Evolutionary conservation across 2,113 vertebrate species (phyloP).

Genomic region (Hydrochoerus hydrochaeris): DNA sequence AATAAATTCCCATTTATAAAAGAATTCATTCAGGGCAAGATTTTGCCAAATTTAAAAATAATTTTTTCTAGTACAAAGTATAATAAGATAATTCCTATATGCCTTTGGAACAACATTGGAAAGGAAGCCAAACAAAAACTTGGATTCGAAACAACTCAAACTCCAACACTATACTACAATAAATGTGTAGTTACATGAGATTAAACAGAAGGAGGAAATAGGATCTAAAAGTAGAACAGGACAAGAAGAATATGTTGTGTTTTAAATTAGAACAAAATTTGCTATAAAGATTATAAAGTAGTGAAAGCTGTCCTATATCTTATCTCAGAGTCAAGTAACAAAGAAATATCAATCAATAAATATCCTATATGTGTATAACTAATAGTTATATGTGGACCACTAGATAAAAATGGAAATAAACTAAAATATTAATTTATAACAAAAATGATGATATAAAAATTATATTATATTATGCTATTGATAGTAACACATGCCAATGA

Average conservation of each 20-base stretch:
- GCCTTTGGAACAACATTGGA: not conserved
- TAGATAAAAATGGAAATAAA: not conserved
- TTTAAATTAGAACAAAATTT: not conserved
- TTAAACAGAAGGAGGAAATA: not conserved
- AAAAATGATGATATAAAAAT: slow-evolving; percentile 16
- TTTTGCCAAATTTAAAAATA: not conserved
- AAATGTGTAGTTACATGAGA: not conserved
- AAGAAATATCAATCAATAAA: not conserved
- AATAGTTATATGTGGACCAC: not conserved
- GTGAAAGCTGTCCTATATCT: not conserved
- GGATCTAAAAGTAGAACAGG: not conserved
- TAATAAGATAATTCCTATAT: not conserved
- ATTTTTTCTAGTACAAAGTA: not conserved
- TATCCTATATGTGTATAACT: not conserved
- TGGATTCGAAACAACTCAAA: not conserved
- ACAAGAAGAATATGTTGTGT: not conserved
- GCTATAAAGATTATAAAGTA: not conserved
- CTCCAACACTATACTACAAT: not conserved
- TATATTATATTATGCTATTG: not conserved
- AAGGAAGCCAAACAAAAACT: not conserved
- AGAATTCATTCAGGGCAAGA: not conserved
- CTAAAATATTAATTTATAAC: not conserved
- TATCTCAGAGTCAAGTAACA: not conserved
- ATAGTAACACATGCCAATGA: not conserved
- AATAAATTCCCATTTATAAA: slow-evolving; percentile 31